Base-by-base conservation (phyloP, 2,113 vertebrate genomes). In the Dunckerocampus dactyliophorus region DNA sequence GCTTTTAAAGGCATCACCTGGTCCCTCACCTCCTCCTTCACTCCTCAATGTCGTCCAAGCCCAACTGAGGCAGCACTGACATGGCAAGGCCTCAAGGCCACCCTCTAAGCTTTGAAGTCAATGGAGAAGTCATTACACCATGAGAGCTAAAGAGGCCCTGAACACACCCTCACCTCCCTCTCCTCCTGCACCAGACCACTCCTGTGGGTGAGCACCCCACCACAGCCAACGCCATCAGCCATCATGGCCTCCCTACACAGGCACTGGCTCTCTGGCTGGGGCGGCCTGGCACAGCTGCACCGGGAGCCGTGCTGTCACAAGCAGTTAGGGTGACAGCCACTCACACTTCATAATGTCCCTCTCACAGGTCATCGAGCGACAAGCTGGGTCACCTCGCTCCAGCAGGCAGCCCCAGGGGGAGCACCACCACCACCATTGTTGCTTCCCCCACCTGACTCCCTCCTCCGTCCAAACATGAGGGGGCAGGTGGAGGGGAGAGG, bases 281-380 rank as follows among this genome's bases (percentile, higher is more conserved):
- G 91, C 91, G 90, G 91, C 84, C 89, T 92, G 92, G 89, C 93
- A 92, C 96, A 98, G 96, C 95, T 97, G 96, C 90, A 93, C 94
- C 92, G 88, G 89, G 72, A 95, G 94, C 93, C 88, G 89, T 92
- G 90, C 93, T 97, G 96, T 98, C 96, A 96, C 93, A 92, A 92
- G 84, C 88, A 77, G 92, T 98, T 97, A 98, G 85, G 88, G 88
- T 95, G 95, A 98, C 92, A 93, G 92, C 92, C 89, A 93, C 95
- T 95, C 95, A 96, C 93, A 94, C 94, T 95, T 97, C 93, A 96
- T 96, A 96, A 96, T 95, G 95, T 94, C 93, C 93, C 89, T 93
- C 93, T 96, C 94, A 95, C 94, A 95, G 95, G 95, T 96, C 96
- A 98, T 88, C 92, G 93, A 93, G 90, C 93, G 93, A 95, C 94